Conservation (phyloP, 2,888 invertebrate genomes). For the Acanthosepion esculentum region DNA sequence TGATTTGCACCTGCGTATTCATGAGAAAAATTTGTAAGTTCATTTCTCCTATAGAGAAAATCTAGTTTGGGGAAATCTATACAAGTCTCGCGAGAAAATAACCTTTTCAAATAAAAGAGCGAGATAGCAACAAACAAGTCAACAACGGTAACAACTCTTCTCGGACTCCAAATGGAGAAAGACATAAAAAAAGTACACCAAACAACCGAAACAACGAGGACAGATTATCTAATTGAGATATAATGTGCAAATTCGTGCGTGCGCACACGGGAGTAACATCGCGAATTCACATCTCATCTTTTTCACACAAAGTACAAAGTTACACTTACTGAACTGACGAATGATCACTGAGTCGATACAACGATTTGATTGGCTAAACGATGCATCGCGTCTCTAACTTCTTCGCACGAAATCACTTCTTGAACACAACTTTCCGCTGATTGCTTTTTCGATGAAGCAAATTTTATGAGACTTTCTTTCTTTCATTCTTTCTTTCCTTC, state of each 20-base stretch:
- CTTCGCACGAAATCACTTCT: neutral
- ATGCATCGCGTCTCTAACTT: neutral
- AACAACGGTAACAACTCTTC: neutral
- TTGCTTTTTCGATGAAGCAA: neutral
- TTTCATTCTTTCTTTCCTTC: neutral
- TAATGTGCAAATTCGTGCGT: neutral
- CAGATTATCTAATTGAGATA: neutral
- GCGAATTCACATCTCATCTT: neutral
- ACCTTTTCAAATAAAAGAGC: neutral
- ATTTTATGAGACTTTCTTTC: neutral
- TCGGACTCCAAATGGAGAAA: neutral
- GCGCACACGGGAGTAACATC: neutral
- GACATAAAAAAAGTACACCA: too few species aligned
- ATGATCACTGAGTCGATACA: neutral
- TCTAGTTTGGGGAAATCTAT: neutral
- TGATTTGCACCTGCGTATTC: neutral
- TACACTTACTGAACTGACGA: neutral
- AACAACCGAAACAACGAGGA: neutral
- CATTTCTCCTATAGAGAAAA: neutral
- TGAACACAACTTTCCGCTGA: neutral
- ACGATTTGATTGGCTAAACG: neutral
- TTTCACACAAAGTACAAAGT: constrained; percentile 5
- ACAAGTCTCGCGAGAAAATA: neutral
- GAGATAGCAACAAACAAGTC: neutral
- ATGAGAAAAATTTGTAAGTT: neutral